Evolutionary conservation across 2,797 vertebrate species (phyloP).

Genomic region (Myripristis jacobus): DNA sequence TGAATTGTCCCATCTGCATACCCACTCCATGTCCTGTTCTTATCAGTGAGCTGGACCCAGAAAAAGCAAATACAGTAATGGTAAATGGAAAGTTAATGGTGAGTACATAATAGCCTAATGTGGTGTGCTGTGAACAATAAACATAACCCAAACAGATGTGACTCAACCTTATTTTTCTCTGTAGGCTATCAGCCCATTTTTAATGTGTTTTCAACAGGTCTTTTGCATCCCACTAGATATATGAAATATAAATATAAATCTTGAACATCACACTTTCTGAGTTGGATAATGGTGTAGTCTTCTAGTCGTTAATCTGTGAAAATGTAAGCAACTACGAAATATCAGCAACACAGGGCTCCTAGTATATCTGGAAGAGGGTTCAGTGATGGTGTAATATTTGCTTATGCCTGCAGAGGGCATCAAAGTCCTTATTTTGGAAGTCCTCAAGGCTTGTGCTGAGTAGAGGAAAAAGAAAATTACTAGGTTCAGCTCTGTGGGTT

Average conservation of each 20-base stretch:
- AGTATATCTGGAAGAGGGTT: neutral
- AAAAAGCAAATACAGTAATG: neutral
- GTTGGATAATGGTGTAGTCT: neutral
- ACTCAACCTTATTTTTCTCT: slow-evolving; percentile 13
- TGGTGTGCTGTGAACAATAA: slow-evolving; percentile 9
- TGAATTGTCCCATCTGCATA: neutral
- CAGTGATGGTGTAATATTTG: neutral
- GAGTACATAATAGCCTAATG: slow-evolving; percentile 7
- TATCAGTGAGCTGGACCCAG: slow-evolving; percentile 1
- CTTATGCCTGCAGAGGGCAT: slow-evolving; percentile 71
- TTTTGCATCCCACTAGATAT: neutral
- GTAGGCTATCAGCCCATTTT: neutral
- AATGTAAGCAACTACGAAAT: slow-evolving; percentile 26
- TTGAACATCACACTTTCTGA: neutral
- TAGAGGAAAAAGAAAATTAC: slow-evolving; percentile 29
- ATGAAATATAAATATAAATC: too few species aligned
- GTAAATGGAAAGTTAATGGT: neutral
- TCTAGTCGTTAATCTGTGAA: too few species aligned
- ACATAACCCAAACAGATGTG: neutral
- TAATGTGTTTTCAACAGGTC: neutral
- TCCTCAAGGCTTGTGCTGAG: neutral
- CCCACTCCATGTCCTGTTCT: neutral
- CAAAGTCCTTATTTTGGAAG: neutral
- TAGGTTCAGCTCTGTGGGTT: slow-evolving; percentile 32
- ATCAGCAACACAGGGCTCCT: neutral